Base-by-base conservation (phyloP, 2,113 vertebrate genomes). In the Butorides virescens region DNA sequence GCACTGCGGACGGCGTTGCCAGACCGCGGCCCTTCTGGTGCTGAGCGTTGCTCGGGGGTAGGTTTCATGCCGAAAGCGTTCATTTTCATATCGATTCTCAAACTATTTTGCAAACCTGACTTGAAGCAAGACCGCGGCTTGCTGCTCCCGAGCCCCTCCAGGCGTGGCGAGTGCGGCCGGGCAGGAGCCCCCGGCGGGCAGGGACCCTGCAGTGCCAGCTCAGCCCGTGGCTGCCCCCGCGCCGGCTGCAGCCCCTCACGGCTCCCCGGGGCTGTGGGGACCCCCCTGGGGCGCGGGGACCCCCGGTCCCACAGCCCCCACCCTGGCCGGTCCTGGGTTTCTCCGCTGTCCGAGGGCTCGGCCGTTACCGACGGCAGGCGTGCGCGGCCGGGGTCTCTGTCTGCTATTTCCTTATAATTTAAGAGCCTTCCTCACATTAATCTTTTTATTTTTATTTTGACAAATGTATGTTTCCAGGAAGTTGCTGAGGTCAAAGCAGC, bases 401-500 rank as follows among this genome's bases (percentile, higher is more conserved):
- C 91, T 86, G 88, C 92, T 76, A 8, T 87, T 96, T 92, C 91
- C 95, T 96, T 88, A 74, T 74, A 74, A 91, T 94, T 91, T 78
- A 94, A 95, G 89, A 94, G 74, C 96, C 95, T 97, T 97, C 97
- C 97, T 98, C 98, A 94, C 98, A 98, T 98, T 98, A 98, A 98
- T 99, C 98, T 98, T 98, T 98, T 98, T 98, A 98, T 98, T 98
- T 98, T 98, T 98, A 98, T 98, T 99, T 99, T 99, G 99, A 99
- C 99, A 99, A 99, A 99, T 99, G 98, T 97, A 96, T 94, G 97
- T 99, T 99, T 99, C 98, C 99, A 99, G 99, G 99, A 99, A 99
- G 99, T 98, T 98, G 98, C 98, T 98, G 98, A 98, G 99, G 99
- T 99, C 99, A 99, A 97, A 87, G 89, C 97, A 94, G 98, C 99